These are phyloP conservation scores for Oceanodroma tethys DNA, from an alignment of 2,113 vertebrate genomes.

Conservation along the genomic window DNA sequence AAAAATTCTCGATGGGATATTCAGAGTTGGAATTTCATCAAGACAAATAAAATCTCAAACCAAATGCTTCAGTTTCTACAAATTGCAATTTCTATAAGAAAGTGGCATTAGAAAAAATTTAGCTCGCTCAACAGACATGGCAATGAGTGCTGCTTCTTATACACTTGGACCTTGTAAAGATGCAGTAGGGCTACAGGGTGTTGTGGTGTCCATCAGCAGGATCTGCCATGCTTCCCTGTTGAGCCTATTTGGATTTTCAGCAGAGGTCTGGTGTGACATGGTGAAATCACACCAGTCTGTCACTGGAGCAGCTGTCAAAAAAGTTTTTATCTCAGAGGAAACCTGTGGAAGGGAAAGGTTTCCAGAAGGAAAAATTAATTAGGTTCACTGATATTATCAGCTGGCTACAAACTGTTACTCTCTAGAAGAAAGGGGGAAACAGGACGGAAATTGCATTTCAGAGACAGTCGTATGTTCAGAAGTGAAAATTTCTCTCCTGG, in stretches of 20 bases:
- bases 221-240: background rate
- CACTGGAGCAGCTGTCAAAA: background rate
- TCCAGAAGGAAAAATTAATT: background rate
- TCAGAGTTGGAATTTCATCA: background rate
- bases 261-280: accelerated
- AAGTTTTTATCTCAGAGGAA: background rate
- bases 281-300: background rate
- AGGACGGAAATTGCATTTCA: background rate
- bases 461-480: background rate
- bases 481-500: background rate
- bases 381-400: background rate
- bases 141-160: background rate
- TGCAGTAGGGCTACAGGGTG: background rate
- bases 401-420: background rate
- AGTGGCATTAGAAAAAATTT: background rate
- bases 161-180: background rate
- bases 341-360: background rate
- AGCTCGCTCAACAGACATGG: background rate
- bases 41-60: background rate
- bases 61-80: background rate
- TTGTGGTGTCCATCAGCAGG: background rate
- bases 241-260: background rate
- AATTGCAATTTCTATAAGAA: background rate
- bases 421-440: background rate
- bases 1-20: background rate